Base-by-base conservation (phyloP, 2,888 invertebrate species). In the Zygothrica quintamaculata region DNA sequence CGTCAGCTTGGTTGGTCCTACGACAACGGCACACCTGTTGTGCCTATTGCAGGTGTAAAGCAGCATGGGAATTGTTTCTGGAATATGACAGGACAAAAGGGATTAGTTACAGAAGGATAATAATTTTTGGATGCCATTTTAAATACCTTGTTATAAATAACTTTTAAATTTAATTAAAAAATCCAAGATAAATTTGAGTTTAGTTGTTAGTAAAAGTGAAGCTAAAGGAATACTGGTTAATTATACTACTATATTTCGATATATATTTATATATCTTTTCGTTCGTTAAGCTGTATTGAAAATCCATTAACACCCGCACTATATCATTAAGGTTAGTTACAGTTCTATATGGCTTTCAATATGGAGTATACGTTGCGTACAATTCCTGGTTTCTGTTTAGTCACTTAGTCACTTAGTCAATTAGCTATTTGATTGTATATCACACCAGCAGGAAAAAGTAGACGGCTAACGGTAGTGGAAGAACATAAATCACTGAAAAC, bases 21-120 rank as follows among this genome's bases (percentile, higher is more conserved):
- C 65, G 58, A 55, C 73, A 78, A 65, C 65, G 57, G 42, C 79
- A 82, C 79, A 79, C 79, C 79, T 79, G 79, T 79, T 79, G 79
- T 61, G 51, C 57, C 46, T 8, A 26, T 29, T 65, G 69, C 77
- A 82, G 80, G 80, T 77, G 60, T 47, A 48, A 40, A 65, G 33
- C 6, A 1, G 44, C n/a, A 12, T 0, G 18, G 39, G 39, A 4
- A 9, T 18, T 13, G 53, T 13, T 36, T 29, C 31, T 9, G 7
- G 5, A 29, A 9, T 1, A 29, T n/a, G n/a, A n/a, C n/a, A 5
- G 9, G 29, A 9, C 5, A 29, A 29, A 29, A 5, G n/a, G 29
- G n/a, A n/a, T 9, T 29, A 2, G 3, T 29, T 1, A 29, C 29
- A 29, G 9, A 29, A 29, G 7, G 9, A 9, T 29, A 29, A 26